Evolutionary conservation across 2,797 vertebrate genomes (phyloP).

Genomic region (Uromys caudimaculatus): DNA sequence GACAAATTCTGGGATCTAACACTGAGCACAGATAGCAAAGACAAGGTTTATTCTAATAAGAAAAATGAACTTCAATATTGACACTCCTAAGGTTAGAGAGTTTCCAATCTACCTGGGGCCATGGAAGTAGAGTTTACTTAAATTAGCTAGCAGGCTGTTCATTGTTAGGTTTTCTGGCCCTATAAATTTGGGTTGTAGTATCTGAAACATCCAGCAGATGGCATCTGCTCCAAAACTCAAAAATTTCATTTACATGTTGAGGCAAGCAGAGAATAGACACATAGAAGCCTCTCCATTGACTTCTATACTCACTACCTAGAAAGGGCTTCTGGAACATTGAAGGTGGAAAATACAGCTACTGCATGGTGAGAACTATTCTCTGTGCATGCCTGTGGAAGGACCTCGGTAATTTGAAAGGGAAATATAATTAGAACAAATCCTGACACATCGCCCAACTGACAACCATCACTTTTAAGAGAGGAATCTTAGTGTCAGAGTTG

Average conservation of each 20-base stretch:
- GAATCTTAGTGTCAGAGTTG: background rate
- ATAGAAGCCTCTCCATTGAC: conserved; percentile 50
- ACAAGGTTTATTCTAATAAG: background rate
- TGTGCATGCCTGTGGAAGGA: background rate
- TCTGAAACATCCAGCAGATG: conserved; percentile 86
- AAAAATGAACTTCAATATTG: conserved; percentile 26
- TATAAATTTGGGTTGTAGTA: conserved; percentile 66
- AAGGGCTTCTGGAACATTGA: conserved; percentile 17
- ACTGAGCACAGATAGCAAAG: background rate
- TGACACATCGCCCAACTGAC: background rate
- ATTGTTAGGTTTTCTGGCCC: conserved; percentile 31
- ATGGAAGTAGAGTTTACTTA: conserved; percentile 3
- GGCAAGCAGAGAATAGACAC: conserved; percentile 63
- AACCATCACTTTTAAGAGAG: background rate
- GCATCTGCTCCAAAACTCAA: conserved; percentile 85
- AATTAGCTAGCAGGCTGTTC: background rate
- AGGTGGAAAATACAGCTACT: background rate
- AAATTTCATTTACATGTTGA: conserved; percentile 70
- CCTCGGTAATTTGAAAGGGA: conserved; percentile 59
- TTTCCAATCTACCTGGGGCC: background rate
- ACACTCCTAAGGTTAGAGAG: background rate
- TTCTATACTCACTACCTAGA: conserved; percentile 49
- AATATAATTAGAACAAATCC: conserved; percentile 62
- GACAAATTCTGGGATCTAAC: conserved; percentile 38
- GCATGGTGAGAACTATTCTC: background rate